These are phyloP conservation scores for Hippopotamyrus pictus DNA, from an alignment of 2,797 vertebrate species.

Conservation along the genomic window DNA sequence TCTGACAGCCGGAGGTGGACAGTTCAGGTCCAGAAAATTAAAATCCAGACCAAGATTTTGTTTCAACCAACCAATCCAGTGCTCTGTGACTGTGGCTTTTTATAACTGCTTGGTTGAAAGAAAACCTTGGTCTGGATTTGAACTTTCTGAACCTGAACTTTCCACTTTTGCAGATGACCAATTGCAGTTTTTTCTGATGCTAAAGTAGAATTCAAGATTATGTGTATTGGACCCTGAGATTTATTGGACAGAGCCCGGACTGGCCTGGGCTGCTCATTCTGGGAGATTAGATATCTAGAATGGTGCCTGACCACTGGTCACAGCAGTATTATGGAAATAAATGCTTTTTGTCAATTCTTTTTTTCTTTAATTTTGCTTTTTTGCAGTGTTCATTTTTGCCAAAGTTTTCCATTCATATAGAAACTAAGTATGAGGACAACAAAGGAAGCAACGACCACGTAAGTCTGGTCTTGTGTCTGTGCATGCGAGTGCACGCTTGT, in stretches of 20 bases:
- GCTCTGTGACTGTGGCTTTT: background rate
- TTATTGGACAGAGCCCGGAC: background rate
- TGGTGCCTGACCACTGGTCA: background rate
- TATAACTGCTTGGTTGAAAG: background rate
- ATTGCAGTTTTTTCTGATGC: background rate
- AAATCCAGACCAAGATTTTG: background rate
- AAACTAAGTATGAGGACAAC: slow-evolving; percentile 69
- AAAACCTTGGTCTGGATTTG: background rate
- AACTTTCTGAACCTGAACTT: background rate
- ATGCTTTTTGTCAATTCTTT: background rate
- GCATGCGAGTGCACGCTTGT: background rate
- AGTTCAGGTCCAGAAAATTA: background rate
- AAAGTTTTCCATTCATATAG: slow-evolving; percentile 86
- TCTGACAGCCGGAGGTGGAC: background rate
- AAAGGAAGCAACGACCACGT: slow-evolving; percentile 77
- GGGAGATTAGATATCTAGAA: slow-evolving; percentile 9
- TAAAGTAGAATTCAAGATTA: background rate
- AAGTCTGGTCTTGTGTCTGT: slow-evolving; percentile 47
- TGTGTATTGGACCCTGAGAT: background rate
- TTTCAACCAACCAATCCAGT: background rate
- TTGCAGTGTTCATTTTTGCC: slow-evolving; percentile 87
- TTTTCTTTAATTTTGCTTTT: background rate
- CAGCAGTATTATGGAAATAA: background rate
- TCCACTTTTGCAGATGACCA: background rate
- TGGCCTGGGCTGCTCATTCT: background rate